phyloP scores from a whole-genome alignment of 2,797 vertebrate species.

The Naso thynnoides region DNA sequence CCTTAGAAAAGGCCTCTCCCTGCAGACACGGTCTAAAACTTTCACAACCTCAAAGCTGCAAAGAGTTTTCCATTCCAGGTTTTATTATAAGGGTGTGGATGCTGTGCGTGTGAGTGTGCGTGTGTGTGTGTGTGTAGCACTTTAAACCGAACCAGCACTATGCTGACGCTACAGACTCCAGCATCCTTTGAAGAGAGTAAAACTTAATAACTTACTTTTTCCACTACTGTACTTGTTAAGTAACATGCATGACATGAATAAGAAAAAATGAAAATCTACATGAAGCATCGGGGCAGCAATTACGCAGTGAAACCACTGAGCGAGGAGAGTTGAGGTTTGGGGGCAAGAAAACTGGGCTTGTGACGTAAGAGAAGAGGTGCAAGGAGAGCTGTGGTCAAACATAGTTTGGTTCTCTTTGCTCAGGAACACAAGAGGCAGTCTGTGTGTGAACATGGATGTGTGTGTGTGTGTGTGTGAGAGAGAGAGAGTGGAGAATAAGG shows the following conservation, averaged over 20 bases:
- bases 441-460: constrained; percentile 40
- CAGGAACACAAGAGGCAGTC: constrained; percentile 63
- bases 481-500: constrained; percentile 29
- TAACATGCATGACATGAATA: constrained; percentile 15
- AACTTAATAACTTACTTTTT: constrained; percentile 64
- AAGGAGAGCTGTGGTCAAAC: constrained; percentile 37
- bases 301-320: constrained; percentile 22
- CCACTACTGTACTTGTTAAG: constrained; percentile 41
- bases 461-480: constrained; percentile 27
- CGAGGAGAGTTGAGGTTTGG: constrained; percentile 1
- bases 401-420: constrained; percentile 56
- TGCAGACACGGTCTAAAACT: constrained; percentile 44
- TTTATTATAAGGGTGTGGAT: constrained; percentile 57
- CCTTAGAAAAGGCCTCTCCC: constrained; percentile 41
- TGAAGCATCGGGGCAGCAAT: not conserved
- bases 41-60: constrained; percentile 46
- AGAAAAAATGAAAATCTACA: constrained; percentile 22
- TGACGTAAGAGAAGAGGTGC: constrained; percentile 51
- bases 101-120: constrained; percentile 1
- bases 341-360: not conserved
- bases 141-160: constrained; percentile 34
- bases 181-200: constrained; percentile 43
- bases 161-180: constrained; percentile 24
- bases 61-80: constrained; percentile 50
- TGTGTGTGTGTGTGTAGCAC: constrained; percentile 22